Percentiles rank a stretch among this genome's conserved stretches.
phyloP scores from a whole-genome alignment of 2,888 invertebrate species.

The Pedicia rivosa region DNA sequence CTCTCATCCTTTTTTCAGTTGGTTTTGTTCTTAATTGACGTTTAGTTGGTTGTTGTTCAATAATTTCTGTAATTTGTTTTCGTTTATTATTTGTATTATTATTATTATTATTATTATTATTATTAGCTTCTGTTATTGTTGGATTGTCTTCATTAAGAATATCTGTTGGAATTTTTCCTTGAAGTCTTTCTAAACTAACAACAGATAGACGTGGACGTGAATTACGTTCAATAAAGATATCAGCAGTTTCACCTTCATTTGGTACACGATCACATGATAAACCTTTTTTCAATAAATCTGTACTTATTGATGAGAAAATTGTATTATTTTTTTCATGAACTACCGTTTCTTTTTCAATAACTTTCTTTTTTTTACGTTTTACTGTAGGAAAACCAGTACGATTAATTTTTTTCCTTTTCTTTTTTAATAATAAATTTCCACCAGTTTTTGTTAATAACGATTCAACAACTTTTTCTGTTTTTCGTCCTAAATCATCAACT shows the following conservation, averaged over 20 bases:
- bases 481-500: conserved; percentile 14
- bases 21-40: conserved; percentile 31
- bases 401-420: conserved; percentile 61
- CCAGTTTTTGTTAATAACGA: conserved; percentile 26
- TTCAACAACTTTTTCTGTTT: conserved; percentile 22
- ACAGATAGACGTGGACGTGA: conserved; percentile 39
- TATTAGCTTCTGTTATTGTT: conserved; percentile 33
- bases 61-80: not conserved
- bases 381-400: conserved; percentile 76
- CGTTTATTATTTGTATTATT: conserved; percentile 15
- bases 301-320: not conserved
- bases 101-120: conserved; percentile 18
- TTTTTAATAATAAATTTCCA: conserved; percentile 30
- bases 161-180: conserved; percentile 29
- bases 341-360: conserved; percentile 13
- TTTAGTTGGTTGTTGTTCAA: conserved; percentile 34
- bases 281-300: conserved; percentile 1
- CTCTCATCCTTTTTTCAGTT: conserved; percentile 4
- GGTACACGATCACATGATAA: conserved; percentile 46
- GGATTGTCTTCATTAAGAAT: conserved; percentile 42
- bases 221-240: conserved; percentile 46
- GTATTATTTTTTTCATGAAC: conserved; percentile 2
- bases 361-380: conserved; percentile 63
- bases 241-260: conserved; percentile 48
- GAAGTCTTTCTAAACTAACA: conserved; percentile 42